Conservation (phyloP, 1,140 invertebrate species). For the Dendroctonus ponderosae region DNA sequence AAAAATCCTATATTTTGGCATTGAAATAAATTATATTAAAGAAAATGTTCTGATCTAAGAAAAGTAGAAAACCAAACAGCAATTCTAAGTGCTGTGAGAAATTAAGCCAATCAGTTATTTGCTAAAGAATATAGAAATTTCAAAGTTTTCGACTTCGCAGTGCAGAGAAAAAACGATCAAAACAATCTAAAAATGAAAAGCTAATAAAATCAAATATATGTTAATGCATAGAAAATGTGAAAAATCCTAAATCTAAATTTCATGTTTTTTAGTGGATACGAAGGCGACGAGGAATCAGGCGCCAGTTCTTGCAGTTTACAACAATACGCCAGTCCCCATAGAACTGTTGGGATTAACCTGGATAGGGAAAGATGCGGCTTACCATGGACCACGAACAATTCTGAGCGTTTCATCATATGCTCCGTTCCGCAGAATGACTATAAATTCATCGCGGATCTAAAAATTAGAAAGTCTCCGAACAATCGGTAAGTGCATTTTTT, state of each 20-base stretch:
- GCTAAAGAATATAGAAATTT: too few species aligned
- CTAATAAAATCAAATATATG: too few species aligned
- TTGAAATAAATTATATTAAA: too few species aligned
- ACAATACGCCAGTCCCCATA: constrained; percentile 23
- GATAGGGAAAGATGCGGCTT: constrained; percentile 29
- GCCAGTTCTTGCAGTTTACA: constrained; percentile 35
- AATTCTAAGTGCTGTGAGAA: too few species aligned
- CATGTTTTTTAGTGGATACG: constrained; percentile 35
- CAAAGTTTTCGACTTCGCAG: too few species aligned
- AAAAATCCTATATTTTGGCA: too few species aligned
- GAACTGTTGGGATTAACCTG: constrained; percentile 7
- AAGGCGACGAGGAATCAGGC: constrained; percentile 36
- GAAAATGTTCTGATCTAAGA: too few species aligned
- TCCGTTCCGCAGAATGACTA: constrained; percentile 34
- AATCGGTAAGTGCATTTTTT: constrained; percentile 35
- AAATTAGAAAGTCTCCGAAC: constrained; percentile 17
- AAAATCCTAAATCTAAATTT: background rate
- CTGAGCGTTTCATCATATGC: constrained; percentile 31
- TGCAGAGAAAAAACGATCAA: too few species aligned
- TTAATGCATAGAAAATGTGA: too few species aligned
- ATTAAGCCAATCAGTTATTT: too few species aligned
- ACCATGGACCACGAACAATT: constrained; percentile 40
- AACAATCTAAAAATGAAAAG: too few species aligned
- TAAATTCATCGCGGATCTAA: constrained; percentile 36
- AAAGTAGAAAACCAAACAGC: too few species aligned